These are phyloP conservation scores for Pseudorasbora parva DNA, from an alignment of 2,113 vertebrate genomes.

Conservation along the genomic window DNA sequence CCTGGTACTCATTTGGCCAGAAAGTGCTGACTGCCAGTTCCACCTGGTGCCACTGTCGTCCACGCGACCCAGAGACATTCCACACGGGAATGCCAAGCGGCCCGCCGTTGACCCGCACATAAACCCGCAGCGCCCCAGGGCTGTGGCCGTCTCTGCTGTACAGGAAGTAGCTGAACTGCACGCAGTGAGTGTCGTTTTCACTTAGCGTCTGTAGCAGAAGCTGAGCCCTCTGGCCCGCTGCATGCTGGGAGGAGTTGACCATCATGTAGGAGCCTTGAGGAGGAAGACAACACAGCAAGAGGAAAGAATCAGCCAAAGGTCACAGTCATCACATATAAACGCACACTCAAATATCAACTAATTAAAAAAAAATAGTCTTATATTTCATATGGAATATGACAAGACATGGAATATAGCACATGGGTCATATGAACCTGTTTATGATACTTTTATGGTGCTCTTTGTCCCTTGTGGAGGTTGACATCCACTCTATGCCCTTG, in stretches of 20 bases:
- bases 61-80: conserved; percentile 87
- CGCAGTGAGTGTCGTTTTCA: conserved; percentile 97
- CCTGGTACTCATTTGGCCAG: conserved; percentile 98
- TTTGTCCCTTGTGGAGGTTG: neutral
- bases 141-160: conserved; percentile 92
- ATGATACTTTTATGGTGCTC: neutral
- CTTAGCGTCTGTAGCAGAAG: conserved; percentile 90
- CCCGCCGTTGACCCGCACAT: conserved; percentile 89
- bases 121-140: conserved; percentile 86
- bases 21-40: conserved; percentile 97
- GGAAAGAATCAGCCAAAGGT: conserved; percentile 34
- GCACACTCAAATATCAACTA: neutral
- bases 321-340: neutral
- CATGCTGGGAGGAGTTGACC: conserved; percentile 95
- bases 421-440: neutral
- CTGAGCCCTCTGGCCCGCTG: conserved; percentile 86
- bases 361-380: neutral
- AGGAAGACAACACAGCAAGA: conserved; percentile 26
- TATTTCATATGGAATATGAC: neutral
- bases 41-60: conserved; percentile 93
- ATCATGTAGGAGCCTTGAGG: conserved; percentile 91
- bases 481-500: neutral
- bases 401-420: neutral
- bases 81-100: conserved; percentile 89
- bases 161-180: conserved; percentile 98